phyloP scores from a whole-genome alignment of 2,888 invertebrate genomes.

The Watsonalla binaria region DNA sequence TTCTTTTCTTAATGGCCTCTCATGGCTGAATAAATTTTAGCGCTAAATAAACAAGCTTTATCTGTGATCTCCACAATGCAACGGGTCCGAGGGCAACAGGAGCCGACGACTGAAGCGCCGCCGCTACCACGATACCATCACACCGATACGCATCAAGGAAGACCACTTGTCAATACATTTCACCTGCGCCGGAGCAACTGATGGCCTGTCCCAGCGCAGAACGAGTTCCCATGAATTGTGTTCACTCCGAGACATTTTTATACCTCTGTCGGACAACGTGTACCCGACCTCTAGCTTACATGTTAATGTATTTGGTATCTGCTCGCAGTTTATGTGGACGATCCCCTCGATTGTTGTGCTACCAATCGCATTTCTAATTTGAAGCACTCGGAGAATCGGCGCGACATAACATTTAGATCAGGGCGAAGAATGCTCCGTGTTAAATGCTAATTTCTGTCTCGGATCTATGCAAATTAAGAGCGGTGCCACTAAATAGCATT shows the following conservation, averaged over 20 bases:
- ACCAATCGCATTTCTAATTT: conserved; percentile 48
- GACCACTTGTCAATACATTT: conserved; percentile 78
- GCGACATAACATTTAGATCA: conserved; percentile 38
- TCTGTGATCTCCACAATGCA: conserved; percentile 71
- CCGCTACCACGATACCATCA: conserved; percentile 70
- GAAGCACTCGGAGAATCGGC: conserved; percentile 37
- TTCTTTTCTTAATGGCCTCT: conserved; percentile 66
- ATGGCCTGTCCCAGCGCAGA: conserved; percentile 60
- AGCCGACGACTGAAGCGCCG: conserved; percentile 75
- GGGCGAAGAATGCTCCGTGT: conserved; percentile 44
- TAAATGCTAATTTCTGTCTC: conserved; percentile 66
- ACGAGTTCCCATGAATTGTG: conserved; percentile 73
- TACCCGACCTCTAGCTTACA: conserved; percentile 45
- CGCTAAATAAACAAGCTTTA: conserved; percentile 75
- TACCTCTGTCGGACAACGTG: conserved; percentile 60
- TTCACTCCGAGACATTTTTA: conserved; percentile 66
- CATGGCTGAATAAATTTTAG: conserved; percentile 69
- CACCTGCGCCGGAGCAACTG: conserved; percentile 64
- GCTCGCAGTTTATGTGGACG: conserved; percentile 35
- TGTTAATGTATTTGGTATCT: conserved; percentile 53
- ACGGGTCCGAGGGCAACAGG: conserved; percentile 60
- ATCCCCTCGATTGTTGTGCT: conserved; percentile 18
- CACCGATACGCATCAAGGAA: conserved; percentile 77
- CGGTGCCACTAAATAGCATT: conserved; percentile 67
- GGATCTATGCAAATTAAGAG: conserved; percentile 62